Percentiles rank a stretch among this genome's conserved stretches.
Evolutionary conservation across 2,797 vertebrate genomes (phyloP).

Genomic region (Enoplosus armatus): DNA sequence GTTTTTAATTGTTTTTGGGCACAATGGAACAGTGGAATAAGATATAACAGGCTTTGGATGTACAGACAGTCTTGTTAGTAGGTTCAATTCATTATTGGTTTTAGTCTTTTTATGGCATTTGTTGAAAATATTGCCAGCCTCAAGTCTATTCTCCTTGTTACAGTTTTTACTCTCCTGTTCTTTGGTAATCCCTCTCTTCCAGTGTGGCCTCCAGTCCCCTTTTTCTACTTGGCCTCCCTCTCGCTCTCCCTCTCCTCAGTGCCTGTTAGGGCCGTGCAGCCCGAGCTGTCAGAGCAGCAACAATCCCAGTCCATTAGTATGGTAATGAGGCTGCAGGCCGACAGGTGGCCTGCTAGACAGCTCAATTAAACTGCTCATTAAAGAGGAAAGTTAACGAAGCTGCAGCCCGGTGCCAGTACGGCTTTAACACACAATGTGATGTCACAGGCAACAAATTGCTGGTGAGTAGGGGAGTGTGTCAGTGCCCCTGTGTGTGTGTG

Average conservation of each 20-base stretch:
- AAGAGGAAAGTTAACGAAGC: constrained; percentile 99
- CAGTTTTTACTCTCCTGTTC: constrained; percentile 16
- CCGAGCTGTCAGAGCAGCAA: constrained; percentile 94
- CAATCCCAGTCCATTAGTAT: constrained; percentile 99
- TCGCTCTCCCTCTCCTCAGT: constrained; percentile 81
- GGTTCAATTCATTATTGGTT: not conserved
- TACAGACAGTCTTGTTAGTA: not conserved
- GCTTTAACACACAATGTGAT: constrained; percentile 97
- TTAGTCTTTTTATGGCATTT: not conserved
- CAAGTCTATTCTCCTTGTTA: constrained; percentile 1
- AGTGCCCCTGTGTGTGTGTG: constrained; percentile 41
- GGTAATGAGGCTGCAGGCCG: constrained; percentile 98
- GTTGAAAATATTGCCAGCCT: not conserved
- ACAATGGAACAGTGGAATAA: no score
- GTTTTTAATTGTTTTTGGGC: no score
- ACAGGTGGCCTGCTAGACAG: constrained; percentile 99
- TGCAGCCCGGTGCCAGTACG: constrained; percentile 90
- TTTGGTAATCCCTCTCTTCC: constrained; percentile 42
- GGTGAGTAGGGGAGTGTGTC: constrained; percentile 82
- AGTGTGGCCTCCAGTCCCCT: constrained; percentile 48
- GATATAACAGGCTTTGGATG: not conserved
- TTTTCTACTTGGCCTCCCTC: constrained; percentile 40
- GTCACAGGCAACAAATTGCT: constrained; percentile 96
- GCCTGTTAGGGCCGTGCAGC: constrained; percentile 84
- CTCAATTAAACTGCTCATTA: constrained; percentile 99